Evolutionary conservation across 2,113 vertebrate genomes (phyloP), one percentile per base, ranked within the genome.

Genomic region (Lepus americanus): DNA sequence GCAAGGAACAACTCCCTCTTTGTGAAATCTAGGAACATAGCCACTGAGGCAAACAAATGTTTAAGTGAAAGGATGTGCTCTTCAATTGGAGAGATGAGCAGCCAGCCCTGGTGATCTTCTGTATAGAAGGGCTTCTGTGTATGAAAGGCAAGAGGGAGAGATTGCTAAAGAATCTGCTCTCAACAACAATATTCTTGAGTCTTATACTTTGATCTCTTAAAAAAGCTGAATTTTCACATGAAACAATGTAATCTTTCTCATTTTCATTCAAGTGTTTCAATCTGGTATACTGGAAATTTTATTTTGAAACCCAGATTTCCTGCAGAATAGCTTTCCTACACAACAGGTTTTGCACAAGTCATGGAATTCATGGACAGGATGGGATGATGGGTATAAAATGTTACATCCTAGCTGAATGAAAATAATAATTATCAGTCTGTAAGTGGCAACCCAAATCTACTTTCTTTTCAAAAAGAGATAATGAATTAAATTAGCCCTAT

Each of bases 381-480:
- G 9, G 72, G 33, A 59, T 82, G 10, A 85, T 76, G n/a, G 19
- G 2, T 63, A 59, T 70, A 64, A 49, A 61, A 19, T 49, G 2
- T 36, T 90, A 39, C 79, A 44, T 79, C 10, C 19, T 39, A 33
- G n/a, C 70, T 76, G 23, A 86, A 66, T 55, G 10, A 84, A 89
- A 94, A 74, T 53, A 67, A 55, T 55, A 31, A 74, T 92, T 25
- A 80, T 89, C 31, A 81, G n/a, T 23, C 33, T 22, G 17, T 74
- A 64, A 92, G 49, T 9, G 59, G 61, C 33, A 70, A 67, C 22
- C 16, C 39, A 70, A 87, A 91, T 33, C 73, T 66, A 81, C 66
- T 87, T 63, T 91, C 23, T 17, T 85, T 82, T 72, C 12, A n/a
- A n/a, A 82, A 90, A 23, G 49, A 87, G 74, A 89, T 82, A 66